Evolutionary conservation across 2,113 vertebrate genomes (phyloP).

Genomic region (Heterotilapia buettikoferi): DNA sequence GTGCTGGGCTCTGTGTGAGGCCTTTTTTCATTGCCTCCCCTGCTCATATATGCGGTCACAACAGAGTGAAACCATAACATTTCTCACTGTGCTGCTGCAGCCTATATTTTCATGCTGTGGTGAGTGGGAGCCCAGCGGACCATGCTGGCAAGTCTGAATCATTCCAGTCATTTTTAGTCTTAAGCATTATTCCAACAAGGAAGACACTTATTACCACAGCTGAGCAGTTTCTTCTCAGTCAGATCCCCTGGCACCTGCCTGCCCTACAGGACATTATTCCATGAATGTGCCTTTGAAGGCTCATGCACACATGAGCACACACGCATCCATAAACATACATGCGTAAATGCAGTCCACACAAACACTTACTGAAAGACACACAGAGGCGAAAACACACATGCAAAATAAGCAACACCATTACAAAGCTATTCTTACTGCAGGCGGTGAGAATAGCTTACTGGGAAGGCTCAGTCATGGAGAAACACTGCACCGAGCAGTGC

Average conservation of each 20-base stretch:
- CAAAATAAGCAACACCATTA: not conserved
- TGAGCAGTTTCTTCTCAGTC: not conserved
- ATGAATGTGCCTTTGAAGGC: not conserved
- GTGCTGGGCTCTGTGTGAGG: constrained; percentile 18
- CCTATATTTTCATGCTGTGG: constrained; percentile 28
- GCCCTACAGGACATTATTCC: not conserved
- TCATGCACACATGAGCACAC: not conserved
- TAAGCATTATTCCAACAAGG: constrained; percentile 22
- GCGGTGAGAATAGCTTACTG: not conserved
- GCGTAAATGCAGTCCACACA: not conserved
- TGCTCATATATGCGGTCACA: not conserved
- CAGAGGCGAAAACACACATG: not conserved
- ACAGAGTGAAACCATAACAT: constrained; percentile 3
- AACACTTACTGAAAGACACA: not conserved
- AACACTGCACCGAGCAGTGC: not conserved
- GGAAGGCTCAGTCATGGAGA: constrained; percentile 8
- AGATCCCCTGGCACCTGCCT: constrained; percentile 4
- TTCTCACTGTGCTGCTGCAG: constrained; percentile 23
- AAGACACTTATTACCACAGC: constrained; percentile 38
- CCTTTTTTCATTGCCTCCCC: not conserved
- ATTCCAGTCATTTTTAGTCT: constrained; percentile 29
- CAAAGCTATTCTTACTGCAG: not conserved
- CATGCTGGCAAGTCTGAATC: constrained; percentile 13
- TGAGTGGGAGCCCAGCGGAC: constrained; percentile 10
- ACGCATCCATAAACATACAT: not conserved